Evolutionary conservation across 2,888 invertebrate species (phyloP).

Genomic region (Scaptomyza parva): DNA sequence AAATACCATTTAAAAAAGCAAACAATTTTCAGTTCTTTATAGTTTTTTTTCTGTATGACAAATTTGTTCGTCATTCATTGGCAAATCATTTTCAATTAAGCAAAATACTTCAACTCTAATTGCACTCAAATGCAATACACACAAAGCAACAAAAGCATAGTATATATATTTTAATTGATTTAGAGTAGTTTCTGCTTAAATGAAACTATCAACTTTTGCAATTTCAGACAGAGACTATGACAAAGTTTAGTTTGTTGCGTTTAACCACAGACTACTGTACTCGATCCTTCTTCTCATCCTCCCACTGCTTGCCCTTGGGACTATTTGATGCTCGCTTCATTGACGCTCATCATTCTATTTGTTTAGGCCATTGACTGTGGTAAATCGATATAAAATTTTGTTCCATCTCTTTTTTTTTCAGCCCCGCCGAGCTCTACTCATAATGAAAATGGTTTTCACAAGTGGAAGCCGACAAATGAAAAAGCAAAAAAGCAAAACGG

Average conservation of each 20-base stretch:
- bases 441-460: constrained; percentile 77
- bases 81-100: constrained; percentile 66
- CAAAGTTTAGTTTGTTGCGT: constrained; percentile 4
- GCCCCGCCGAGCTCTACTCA: constrained; percentile 66
- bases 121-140: constrained; percentile 51
- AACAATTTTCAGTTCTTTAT: constrained; percentile 1
- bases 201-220: constrained; percentile 7
- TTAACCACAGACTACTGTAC: constrained; percentile 47
- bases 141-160: constrained; percentile 8
- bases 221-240: too few relatives aligned
- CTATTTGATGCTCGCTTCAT: constrained; percentile 71
- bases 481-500: too few relatives aligned
- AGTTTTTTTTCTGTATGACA: constrained; percentile 24
- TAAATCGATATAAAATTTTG: constrained; percentile 74
- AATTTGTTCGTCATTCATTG: constrained; percentile 10
- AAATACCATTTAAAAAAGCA: constrained; percentile 2
- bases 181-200: constrained; percentile 32
- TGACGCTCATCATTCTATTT: constrained; percentile 80
- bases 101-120: constrained; percentile 60
- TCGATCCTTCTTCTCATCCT: not conserved
- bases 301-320: not conserved
- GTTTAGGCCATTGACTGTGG: constrained; percentile 75
- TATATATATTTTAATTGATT: constrained; percentile 44
- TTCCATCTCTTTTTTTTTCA: constrained; percentile 40
- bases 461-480: constrained; percentile 55